phyloP scores from a whole-genome alignment of 2,113 vertebrate genomes.

The Thryonomys swinderianus region DNA sequence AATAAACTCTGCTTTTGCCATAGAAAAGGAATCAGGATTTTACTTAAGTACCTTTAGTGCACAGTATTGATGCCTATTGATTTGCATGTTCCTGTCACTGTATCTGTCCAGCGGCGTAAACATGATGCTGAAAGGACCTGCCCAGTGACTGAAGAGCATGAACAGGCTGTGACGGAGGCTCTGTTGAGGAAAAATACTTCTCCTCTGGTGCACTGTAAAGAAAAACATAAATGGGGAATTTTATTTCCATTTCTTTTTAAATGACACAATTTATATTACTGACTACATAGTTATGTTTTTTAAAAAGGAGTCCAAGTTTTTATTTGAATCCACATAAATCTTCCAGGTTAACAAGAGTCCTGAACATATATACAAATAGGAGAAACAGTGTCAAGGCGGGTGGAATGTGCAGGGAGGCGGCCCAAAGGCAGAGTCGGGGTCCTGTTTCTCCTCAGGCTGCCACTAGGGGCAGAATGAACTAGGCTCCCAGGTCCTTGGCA shows the following conservation, averaged over 20 bases:
- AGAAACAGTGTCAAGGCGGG: neutral
- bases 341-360: neutral
- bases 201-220: conserved; percentile 96
- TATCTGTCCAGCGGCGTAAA: conserved; percentile 99
- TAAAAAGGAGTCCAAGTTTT: conserved; percentile 7
- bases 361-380: neutral
- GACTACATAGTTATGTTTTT: neutral
- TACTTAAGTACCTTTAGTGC: conserved; percentile 94
- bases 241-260: conserved; percentile 13
- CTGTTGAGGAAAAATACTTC: conserved; percentile 98
- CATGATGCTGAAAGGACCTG: conserved; percentile 99
- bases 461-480: accelerated
- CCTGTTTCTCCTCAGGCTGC: neutral
- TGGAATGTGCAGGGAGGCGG: neutral
- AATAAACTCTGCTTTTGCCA: neutral
- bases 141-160: conserved; percentile 99
- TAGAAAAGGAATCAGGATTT: neutral
- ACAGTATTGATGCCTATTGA: conserved; percentile 99
- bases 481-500: neutral
- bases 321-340: neutral
- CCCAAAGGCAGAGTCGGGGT: neutral
- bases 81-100: conserved; percentile 99
- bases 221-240: conserved; percentile 23
- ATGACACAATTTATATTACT: neutral
- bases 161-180: conserved; percentile 98